These are phyloP conservation scores for Penaeus japonicus DNA, from an alignment of 1,140 invertebrate genomes.

Conservation along the genomic window DNA sequence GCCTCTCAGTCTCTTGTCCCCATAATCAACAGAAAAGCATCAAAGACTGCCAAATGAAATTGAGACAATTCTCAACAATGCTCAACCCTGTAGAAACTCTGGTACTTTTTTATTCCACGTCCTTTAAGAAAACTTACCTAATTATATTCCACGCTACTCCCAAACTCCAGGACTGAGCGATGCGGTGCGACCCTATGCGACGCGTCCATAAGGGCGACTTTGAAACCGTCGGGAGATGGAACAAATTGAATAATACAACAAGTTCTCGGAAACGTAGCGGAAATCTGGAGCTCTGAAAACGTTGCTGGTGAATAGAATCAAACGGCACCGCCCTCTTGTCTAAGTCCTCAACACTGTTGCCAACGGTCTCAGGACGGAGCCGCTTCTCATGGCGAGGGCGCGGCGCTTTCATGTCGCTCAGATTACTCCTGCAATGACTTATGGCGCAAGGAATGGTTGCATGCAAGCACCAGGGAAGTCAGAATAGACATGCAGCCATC, in stretches of 20 bases:
- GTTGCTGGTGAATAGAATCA: slow-evolving; percentile 47
- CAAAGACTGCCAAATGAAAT: slow-evolving; percentile 51
- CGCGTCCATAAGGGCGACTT: slow-evolving; percentile 31
- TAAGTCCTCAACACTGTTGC: slow-evolving; percentile 26
- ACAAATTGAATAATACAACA: slow-evolving; percentile 53
- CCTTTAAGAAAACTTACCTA: slow-evolving; percentile 49
- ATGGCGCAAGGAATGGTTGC: too few species aligned
- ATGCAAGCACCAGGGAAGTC: too few species aligned
- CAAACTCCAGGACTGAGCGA: not conserved
- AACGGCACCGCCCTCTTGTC: slow-evolving; percentile 42
- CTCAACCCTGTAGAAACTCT: slow-evolving; percentile 45
- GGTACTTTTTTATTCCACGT: slow-evolving; percentile 16
- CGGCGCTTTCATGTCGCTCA: not conserved
- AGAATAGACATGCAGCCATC: too few species aligned
- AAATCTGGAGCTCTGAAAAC: slow-evolving; percentile 49
- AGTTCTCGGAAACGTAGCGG: slow-evolving; percentile 47
- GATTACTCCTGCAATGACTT: not conserved
- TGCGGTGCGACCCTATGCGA: not conserved
- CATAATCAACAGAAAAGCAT: slow-evolving; percentile 49
- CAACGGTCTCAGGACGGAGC: not conserved
- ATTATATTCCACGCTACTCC: slow-evolving; percentile 37
- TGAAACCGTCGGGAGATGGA: slow-evolving; percentile 21
- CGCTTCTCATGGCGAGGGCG: not conserved
- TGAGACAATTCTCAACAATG: slow-evolving; percentile 51
- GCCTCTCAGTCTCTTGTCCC: not conserved